Evolutionary conservation across 2,797 vertebrate genomes (phyloP), one percentile per base, ranked within the genome.

Genomic region (Sorex maritimensis): DNA sequence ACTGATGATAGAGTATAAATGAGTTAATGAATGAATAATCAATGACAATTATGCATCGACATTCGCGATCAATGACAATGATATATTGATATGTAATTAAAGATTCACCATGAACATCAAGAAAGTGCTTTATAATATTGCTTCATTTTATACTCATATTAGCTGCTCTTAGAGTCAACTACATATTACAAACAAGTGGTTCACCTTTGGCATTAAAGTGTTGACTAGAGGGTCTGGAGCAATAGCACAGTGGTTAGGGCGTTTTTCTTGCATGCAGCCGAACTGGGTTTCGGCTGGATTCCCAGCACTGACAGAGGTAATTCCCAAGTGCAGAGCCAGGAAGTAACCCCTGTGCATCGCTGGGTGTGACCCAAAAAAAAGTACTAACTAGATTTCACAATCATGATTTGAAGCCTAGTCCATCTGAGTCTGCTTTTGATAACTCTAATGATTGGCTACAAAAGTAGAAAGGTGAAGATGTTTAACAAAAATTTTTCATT

Each of bases 401-500:
- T 11, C 1, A 28, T 24, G 9, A 34, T 65, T n/a, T 67, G 28
- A 80, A 88, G 13, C 14, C 34, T 69, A 2, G 10, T 77, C 83
- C 67, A 4, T 49, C 44, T 88, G 30, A 38, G 6, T 63, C 17
- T 19, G n/a, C 34, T 85, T 91, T 49, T n/a, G 83, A 24, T 88
- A 38, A 55, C 5, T 81, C 2, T 28, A 71, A 5, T 71, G 72
- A 86, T 38, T 55, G 34, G 10, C 11, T 86, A 44, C 12, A 89
- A 79, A 90, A 63, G 89, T 9, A 77, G 41, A 79, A 80, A 84
- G 10, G 14, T 17, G 44, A 88, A 79, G 26, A 71, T 44, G 0
- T 34, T 88, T 55, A 74, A 93, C 26, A 9, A 61, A 0, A n/a
- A 74, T 72, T 94, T 83, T 13, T 84, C 81, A 5, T 2, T 67